phyloP scores from a whole-genome alignment of 2,888 invertebrate genomes.

The Margaritifera margaritifera region DNA sequence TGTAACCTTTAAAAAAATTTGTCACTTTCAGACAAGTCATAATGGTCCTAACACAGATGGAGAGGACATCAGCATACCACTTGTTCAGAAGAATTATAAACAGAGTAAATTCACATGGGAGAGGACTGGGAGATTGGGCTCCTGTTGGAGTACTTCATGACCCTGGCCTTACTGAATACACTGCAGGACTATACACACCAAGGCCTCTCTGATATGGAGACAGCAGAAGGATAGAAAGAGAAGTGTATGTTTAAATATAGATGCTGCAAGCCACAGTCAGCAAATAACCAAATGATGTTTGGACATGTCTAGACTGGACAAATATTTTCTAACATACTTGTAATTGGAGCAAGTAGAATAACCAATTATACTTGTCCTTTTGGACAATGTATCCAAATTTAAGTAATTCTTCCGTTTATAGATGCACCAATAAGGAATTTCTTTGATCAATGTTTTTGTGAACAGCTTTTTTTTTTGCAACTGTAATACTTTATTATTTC shows the following conservation, averaged over 20 bases:
- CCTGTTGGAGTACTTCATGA: conserved; percentile 81
- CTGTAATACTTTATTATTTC: no score
- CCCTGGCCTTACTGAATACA: conserved; percentile 82
- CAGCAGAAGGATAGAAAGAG: neutral
- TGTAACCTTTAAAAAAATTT: no score
- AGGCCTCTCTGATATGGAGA: conserved; percentile 48
- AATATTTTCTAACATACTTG: no score
- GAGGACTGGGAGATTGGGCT: conserved; percentile 94
- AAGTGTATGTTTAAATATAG: no score
- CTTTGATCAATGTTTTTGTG: no score
- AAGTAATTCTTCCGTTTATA: no score
- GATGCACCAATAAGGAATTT: no score
- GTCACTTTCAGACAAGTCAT: conserved; percentile 86
- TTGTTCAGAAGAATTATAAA: conserved; percentile 95
- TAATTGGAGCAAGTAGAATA: no score
- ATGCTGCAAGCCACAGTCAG: neutral
- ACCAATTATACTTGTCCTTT: no score
- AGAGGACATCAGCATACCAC: conserved; percentile 95
- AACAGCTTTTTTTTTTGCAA: no score
- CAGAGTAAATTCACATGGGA: conserved; percentile 83
- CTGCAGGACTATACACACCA: conserved; percentile 88
- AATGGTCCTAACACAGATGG: conserved; percentile 94
- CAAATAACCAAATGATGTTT: neutral
- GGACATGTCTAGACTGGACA: neutral
- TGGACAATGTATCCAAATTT: no score